phyloP scores from a whole-genome alignment of 2,797 vertebrate genomes.

The Sebastolobus altivelis region DNA sequence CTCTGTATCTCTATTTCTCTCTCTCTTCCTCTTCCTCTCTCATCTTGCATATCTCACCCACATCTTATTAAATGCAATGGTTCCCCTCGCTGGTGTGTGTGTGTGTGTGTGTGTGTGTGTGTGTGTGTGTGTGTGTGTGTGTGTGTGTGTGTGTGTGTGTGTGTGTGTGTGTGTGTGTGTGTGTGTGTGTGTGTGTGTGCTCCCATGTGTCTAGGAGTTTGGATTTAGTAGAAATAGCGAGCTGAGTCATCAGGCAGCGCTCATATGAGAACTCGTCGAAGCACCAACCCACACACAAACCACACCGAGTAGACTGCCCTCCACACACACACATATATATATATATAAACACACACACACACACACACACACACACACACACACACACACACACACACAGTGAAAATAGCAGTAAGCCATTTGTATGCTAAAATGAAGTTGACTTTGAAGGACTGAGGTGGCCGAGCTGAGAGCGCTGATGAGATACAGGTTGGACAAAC shows the following conservation, averaged over 20 bases:
- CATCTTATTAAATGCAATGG: slow-evolving; percentile 48
- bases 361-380: slow-evolving; percentile 47
- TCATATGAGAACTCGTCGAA: slow-evolving; percentile 57
- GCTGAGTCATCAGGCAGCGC: slow-evolving; percentile 75
- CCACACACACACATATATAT: slow-evolving; percentile 54
- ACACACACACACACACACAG: slow-evolving; percentile 37
- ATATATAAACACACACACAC: slow-evolving; percentile 61
- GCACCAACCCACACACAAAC: slow-evolving; percentile 60
- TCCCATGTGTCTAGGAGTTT: slow-evolving; percentile 52
- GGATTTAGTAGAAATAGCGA: slow-evolving; percentile 61
- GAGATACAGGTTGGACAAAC: slow-evolving; percentile 75
- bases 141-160: slow-evolving; percentile 15
- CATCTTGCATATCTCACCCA: slow-evolving; percentile 48
- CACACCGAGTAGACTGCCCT: slow-evolving; percentile 23
- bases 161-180: slow-evolving; percentile 10
- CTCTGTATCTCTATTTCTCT: neutral
- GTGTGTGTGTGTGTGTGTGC: slow-evolving; percentile 25
- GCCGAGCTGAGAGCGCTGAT: slow-evolving; percentile 66
- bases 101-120: slow-evolving; percentile 9
- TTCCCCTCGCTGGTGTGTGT: slow-evolving; percentile 19
- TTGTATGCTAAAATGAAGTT: slow-evolving; percentile 76
- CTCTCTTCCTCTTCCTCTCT: slow-evolving; percentile 28
- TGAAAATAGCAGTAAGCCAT: slow-evolving; percentile 51
- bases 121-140: slow-evolving; percentile 19
- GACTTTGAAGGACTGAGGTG: slow-evolving; percentile 72